phyloP scores from a whole-genome alignment of 2,888 invertebrate genomes.

The Hylaea fasciaria region DNA sequence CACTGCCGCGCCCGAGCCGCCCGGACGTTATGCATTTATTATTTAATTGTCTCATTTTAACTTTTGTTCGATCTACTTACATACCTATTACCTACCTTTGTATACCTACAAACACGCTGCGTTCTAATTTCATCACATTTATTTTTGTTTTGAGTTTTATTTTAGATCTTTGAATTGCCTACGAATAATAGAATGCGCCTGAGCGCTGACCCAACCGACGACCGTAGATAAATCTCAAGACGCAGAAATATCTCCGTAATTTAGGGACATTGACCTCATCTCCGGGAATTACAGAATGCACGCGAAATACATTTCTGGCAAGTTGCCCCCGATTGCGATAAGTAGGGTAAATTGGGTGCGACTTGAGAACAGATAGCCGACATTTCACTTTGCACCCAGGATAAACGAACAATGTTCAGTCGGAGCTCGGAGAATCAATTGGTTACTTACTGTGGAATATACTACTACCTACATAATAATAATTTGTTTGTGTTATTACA shows the following conservation, averaged over 20 bases:
- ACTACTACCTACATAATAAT: not conserved
- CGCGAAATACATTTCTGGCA: constrained; percentile 52
- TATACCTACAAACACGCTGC: too few species aligned
- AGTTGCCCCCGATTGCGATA: constrained; percentile 50
- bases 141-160: not conserved
- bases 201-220: constrained; percentile 33
- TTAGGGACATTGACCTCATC: constrained; percentile 50
- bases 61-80: too few species aligned
- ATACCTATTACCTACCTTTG: too few species aligned
- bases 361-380: constrained; percentile 40
- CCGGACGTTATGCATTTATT: too few species aligned
- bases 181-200: constrained; percentile 24
- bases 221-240: constrained; percentile 33
- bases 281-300: constrained; percentile 46
- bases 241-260: constrained; percentile 43
- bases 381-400: constrained; percentile 29
- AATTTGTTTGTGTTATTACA: too few species aligned
- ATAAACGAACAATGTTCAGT: constrained; percentile 26
- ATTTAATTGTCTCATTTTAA: too few species aligned
- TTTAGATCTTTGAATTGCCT: constrained; percentile 19
- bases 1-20: too few species aligned
- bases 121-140: not conserved
- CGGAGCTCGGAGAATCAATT: not conserved
- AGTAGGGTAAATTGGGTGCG: constrained; percentile 52
- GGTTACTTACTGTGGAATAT: not conserved